phyloP scores from a whole-genome alignment of 2,888 invertebrate genomes.

The Acholoe squamosa region DNA sequence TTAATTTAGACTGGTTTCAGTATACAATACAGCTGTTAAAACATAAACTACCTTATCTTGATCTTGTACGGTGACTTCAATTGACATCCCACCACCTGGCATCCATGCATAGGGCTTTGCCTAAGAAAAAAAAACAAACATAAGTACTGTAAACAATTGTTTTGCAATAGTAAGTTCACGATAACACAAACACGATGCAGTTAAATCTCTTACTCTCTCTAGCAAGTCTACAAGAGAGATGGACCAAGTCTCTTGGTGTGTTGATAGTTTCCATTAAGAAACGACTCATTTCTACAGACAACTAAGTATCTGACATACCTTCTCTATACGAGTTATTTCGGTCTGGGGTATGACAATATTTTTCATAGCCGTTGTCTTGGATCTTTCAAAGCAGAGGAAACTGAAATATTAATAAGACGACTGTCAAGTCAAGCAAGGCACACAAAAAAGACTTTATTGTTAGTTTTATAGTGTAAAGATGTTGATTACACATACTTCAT shows the following conservation, averaged over 20 bases:
- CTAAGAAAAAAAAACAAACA: conserved; percentile 68
- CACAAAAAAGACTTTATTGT: no score
- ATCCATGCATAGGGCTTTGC: conserved; percentile 82
- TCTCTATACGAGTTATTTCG: conserved; percentile 80
- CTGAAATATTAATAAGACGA: conserved; percentile 58
- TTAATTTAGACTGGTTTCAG: no score
- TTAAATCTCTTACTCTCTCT: background rate
- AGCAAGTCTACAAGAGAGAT: no score
- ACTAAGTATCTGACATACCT: conserved; percentile 73
- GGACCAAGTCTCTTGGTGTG: no score
- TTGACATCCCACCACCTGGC: conserved; percentile 83
- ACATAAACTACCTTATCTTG: conserved; percentile 60
- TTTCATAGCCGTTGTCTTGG: conserved; percentile 80
- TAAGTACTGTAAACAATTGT: background rate
- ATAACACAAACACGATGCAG: background rate
- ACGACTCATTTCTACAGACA: no score
- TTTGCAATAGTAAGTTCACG: background rate
- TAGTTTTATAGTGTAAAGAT: no score
- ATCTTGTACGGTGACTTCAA: conserved; percentile 73
- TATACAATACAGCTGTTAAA: background rate
- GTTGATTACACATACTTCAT: no score
- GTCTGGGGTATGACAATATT: conserved; percentile 82
- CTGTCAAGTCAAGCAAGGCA: no score
- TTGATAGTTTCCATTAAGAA: no score
- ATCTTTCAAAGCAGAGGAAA: conserved; percentile 82